Evolutionary conservation across 2,113 vertebrate species (phyloP), one percentile per base, ranked within the genome.

Genomic region (Salvelinus alpinus): DNA sequence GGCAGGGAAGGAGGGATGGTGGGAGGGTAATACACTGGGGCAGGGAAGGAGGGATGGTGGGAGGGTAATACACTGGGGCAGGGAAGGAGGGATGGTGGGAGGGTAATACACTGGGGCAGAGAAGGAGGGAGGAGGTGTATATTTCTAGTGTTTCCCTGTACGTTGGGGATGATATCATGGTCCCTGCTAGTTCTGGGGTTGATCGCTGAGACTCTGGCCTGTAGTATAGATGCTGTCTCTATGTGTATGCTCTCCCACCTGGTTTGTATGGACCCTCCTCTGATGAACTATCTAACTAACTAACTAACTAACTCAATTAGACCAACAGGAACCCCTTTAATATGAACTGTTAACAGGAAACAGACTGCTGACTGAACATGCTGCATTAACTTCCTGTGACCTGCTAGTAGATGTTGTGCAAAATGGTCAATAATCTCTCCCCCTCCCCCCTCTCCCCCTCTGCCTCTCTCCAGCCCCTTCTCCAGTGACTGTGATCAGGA

Each of bases 401-500:
- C 87, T 84, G 80, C 16, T 54, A 18, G 38, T 44, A 44, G 8
- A 44, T 44, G 12, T 68, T 64, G 60, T 64, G 60, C 11, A 16
- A 44, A 9, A 44, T 64, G 51, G 51, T 54, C 16, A 18, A 54
- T 54, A 54, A 54, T 13, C 66, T 44, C 9, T 11, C 38, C 7
- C 38, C 8, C 38, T 38, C 7, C 62, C 76, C 34, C 81, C 57
- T 71, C 13, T 78, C 66, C 82, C 48, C 80, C 65, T 86, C 62
- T 44, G 8, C 80, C 51, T 82, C 22, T 80, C 80, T 86, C 72
- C 90, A 99, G 97, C 98, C 91, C 98, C 97, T 0, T 99, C 97
- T 34, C 95, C 95, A 47, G 95, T 99, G 79, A 91, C 94, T 2
- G 90, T 93, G 29, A 96, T 99, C 88, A 94, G 90, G 90, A 99